phyloP scores from a whole-genome alignment of 1,140 invertebrate species.

The Heliconius melpomene region DNA sequence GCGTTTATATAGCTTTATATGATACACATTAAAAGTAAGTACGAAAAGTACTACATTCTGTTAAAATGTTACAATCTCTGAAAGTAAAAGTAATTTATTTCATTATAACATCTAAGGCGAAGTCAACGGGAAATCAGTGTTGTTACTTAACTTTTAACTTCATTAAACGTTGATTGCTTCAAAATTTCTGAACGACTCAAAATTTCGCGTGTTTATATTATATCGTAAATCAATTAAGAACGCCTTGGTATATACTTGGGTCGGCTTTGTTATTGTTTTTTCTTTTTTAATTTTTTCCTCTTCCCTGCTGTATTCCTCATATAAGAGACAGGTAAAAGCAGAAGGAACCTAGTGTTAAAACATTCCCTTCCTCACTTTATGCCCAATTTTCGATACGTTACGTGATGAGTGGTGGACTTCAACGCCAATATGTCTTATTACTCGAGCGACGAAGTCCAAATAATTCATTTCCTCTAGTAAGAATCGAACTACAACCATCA shows the following conservation, averaged over 20 bases:
- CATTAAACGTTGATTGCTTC: constrained; percentile 30
- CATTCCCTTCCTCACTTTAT: no score
- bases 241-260: not conserved
- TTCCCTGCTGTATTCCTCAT: not conserved
- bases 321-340: no score
- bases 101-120: not conserved
- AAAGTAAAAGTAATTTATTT: constrained; percentile 15
- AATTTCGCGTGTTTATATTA: constrained; percentile 18
- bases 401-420: no score
- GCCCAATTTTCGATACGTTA: no score
- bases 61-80: not conserved
- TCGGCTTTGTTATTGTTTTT: not conserved
- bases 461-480: no score
- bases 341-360: no score
- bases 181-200: constrained; percentile 22
- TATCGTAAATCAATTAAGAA: constrained; percentile 24
- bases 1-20: not conserved
- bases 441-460: no score
- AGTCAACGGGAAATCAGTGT: constrained; percentile 7
- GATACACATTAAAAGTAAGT: not conserved
- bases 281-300: not conserved
- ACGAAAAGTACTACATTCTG: not conserved
- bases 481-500: no score
- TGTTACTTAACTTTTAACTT: constrained; percentile 30
- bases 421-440: no score